Evolutionary conservation across 2,888 invertebrate species (phyloP).

Genomic region (Trissolcus japonicus): DNA sequence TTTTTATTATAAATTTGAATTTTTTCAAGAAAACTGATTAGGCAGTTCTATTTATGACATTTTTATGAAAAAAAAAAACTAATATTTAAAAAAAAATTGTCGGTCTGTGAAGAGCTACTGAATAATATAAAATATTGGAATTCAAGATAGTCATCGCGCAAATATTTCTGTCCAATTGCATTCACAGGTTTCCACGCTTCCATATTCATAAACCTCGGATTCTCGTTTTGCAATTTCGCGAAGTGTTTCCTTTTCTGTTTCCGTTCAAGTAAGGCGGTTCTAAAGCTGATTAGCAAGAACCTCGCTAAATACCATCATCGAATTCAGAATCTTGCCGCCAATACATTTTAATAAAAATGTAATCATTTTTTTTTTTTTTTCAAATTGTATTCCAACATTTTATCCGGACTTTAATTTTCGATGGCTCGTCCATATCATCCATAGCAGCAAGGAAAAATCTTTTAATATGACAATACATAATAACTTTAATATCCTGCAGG

Average conservation of each 20-base stretch:
- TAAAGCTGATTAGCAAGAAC: constrained; percentile 13
- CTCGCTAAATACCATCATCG: constrained; percentile 25
- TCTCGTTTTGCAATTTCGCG: constrained; percentile 35
- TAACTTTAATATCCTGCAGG: constrained; percentile 20
- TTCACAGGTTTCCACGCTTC: constrained; percentile 35
- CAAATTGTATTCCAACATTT: too few species aligned
- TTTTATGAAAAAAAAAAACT: too few species aligned
- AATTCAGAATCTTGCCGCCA: constrained; percentile 22
- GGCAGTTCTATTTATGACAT: too few species aligned
- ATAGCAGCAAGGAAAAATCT: neutral
- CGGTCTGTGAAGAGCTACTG: neutral
- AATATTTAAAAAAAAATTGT: too few species aligned
- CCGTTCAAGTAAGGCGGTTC: neutral
- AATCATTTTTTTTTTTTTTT: too few species aligned
- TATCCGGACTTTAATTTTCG: constrained; percentile 1
- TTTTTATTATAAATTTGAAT: too few species aligned
- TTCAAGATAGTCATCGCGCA: constrained; percentile 40
- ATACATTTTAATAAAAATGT: too few species aligned
- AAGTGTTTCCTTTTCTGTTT: constrained; percentile 46
- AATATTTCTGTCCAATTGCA: constrained; percentile 26
- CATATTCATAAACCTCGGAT: constrained; percentile 51
- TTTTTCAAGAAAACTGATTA: too few species aligned
- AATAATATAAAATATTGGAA: constrained; percentile 36
- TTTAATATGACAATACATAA: constrained; percentile 23
- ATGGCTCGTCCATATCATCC: constrained; percentile 3